Evolutionary conservation across 2,113 vertebrate species (phyloP).

Genomic region (Isurus oxyrinchus): DNA sequence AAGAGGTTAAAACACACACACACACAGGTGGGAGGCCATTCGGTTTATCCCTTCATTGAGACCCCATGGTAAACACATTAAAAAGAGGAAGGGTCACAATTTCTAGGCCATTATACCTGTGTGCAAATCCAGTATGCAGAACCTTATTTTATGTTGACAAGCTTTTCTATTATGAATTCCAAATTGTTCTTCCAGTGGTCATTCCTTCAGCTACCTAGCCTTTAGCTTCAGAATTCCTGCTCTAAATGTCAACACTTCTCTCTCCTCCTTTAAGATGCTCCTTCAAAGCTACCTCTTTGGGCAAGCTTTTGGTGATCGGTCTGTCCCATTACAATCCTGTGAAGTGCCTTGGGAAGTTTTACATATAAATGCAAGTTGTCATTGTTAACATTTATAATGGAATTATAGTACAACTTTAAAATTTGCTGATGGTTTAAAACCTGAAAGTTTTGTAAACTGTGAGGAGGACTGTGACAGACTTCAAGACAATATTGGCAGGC

Average conservation of each 20-base stretch:
- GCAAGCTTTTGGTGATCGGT: not conserved
- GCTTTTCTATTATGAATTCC: not conserved
- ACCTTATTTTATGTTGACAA: not conserved
- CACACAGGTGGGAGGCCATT: not conserved
- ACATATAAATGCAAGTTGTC: not conserved
- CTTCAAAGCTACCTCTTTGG: not conserved
- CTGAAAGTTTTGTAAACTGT: not conserved
- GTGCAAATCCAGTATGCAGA: not conserved
- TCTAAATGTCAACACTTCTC: not conserved
- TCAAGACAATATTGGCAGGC: not conserved
- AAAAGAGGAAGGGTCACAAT: not conserved
- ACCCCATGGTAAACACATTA: not conserved
- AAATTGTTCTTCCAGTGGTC: not conserved
- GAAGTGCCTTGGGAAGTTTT: not conserved
- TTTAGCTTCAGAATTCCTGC: not conserved
- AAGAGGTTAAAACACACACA: constrained; percentile 20
- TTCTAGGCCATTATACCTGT: not conserved
- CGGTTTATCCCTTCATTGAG: constrained; percentile 4
- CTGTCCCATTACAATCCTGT: not conserved
- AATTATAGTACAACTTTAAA: not conserved
- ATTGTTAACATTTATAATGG: not conserved
- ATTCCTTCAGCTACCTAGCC: not conserved
- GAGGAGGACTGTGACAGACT: not conserved
- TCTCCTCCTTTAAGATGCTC: no score
- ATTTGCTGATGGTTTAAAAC: not conserved